A percentile compares a stretch with the other conserved stretches of the same genome.
These are phyloP conservation scores for Drosophila birchii DNA, from an alignment of 2,888 invertebrate species.

Conservation along the genomic window DNA sequence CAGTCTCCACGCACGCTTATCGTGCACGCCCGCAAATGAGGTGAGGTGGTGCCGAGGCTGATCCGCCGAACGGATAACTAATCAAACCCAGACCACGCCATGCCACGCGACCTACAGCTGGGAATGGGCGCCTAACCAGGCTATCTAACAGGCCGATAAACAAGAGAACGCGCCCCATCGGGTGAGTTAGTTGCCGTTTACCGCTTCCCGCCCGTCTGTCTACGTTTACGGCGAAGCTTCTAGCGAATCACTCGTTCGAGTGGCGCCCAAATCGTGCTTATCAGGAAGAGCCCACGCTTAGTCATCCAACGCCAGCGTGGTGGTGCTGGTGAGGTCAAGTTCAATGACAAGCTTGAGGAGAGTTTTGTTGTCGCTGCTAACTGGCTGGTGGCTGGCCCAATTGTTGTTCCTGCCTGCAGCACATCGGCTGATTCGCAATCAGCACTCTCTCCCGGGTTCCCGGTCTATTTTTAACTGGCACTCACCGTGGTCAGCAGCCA, in stretches of 20 bases:
- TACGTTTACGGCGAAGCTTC: constrained; percentile 5
- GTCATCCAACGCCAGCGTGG: constrained; percentile 55
- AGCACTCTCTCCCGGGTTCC: constrained; percentile 2
- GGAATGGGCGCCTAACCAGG: constrained; percentile 2
- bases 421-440: constrained; percentile 25
- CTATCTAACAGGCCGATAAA: constrained; percentile 27
- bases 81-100: constrained; percentile 31
- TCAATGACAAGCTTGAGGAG: constrained; percentile 51
- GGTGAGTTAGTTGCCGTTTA: constrained; percentile 5
- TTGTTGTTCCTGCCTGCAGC: constrained; percentile 11
- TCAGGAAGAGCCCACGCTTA: constrained; percentile 57
- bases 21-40: constrained; percentile 30
- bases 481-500: constrained; percentile 93
- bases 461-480: constrained; percentile 49
- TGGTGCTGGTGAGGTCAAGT: constrained; percentile 56
- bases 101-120: constrained; percentile 35
- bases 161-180: constrained; percentile 4
- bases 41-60: constrained; percentile 17
- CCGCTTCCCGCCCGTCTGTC: constrained; percentile 21
- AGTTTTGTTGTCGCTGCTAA: constrained; percentile 20
- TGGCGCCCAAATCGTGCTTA: constrained; percentile 53
- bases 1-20: constrained; percentile 35
- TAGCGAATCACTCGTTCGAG: constrained; percentile 24
- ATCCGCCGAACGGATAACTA: constrained; percentile 28
- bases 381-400: constrained; percentile 23